phyloP scores from a whole-genome alignment of 2,888 invertebrate species.

The Hydriomena furcata region DNA sequence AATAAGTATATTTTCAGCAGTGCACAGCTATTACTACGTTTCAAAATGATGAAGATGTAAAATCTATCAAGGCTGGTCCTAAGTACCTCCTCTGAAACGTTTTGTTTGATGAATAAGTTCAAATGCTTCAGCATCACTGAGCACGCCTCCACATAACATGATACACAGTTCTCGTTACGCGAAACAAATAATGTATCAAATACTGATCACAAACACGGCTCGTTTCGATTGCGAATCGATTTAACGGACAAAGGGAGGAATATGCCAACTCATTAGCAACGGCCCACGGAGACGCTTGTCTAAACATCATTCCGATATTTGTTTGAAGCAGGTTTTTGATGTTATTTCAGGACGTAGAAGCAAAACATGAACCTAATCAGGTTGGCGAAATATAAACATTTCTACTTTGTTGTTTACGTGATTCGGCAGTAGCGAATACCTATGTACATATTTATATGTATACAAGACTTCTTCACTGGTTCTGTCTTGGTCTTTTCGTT shows the following conservation, averaged over 20 bases:
- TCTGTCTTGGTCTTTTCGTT: too few species aligned
- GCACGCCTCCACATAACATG: too few species aligned
- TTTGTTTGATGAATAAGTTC: slow-evolving; percentile 3
- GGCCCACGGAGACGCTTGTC: slow-evolving; percentile 4
- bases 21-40: too few species aligned
- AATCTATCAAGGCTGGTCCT: neutral
- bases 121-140: slow-evolving; percentile 6
- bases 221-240: slow-evolving; percentile 52
- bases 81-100: slow-evolving; percentile 1
- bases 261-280: slow-evolving; percentile 34
- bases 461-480: too few species aligned
- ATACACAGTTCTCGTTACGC: slow-evolving; percentile 5
- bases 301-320: slow-evolving; percentile 5
- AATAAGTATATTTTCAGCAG: too few species aligned
- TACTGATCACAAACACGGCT: slow-evolving; percentile 54
- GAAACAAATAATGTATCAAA: slow-evolving; percentile 35
- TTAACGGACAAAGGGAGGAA: slow-evolving; percentile 34
- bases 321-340: neutral
- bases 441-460: too few species aligned
- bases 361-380: neutral
- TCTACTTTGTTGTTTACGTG: too few species aligned
- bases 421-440: too few species aligned
- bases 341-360: neutral
- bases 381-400: too few species aligned
- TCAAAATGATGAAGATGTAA: too few species aligned